Base-by-base conservation (phyloP, 2,888 invertebrate genomes). In the Sinopyrophorus schimmeli region DNA sequence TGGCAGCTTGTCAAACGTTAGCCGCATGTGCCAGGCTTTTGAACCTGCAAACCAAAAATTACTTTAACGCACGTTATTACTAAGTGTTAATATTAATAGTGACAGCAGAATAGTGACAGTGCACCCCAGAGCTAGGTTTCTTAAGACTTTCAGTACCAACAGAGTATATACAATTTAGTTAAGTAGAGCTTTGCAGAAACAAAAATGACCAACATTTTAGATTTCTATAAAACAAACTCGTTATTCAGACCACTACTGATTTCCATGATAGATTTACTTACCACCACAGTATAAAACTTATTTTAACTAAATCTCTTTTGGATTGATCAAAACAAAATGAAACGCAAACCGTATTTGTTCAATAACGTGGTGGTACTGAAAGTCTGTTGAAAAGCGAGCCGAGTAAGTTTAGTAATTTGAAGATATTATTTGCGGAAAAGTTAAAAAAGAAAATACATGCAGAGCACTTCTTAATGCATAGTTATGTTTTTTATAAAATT, bases 1-100 rank as follows among this genome's bases (percentile, higher is more conserved):
- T 78, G 89, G 89, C 80, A 90, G 84, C 74, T 90, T 89, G 83
- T 91, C 91, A 83, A 90, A 91, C 79, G 90, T 90, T 80, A 90
- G 86, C 82, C 90, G 88, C 90, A 90, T 90, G 82, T 90, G 90
- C 89, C 90, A 90, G 83, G 89, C 89, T 86, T 89, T 89, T 77
- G 90, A 89, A 86, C 90, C 91, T 90, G 87, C 82, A 86, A 86
- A 79, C 59, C 58, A 59, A 60, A 60, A 60, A 58, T 39, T 55
- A 58, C 55, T 57, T 58, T 58, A 55, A 56, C 53, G 57, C 40
- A 53, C 44, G 53, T 53, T 53, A 53, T 49, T 49, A 47, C 43
- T 50, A 51, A 55, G 44, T 54, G 57, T 60, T 59, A 57, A 57
- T 61, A 57, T 57, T 55, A 55, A 61, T 55, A 62, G 62, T 62